These are phyloP conservation scores for Rhynchonycteris naso DNA, from an alignment of 2,797 vertebrate species.

Conservation along the genomic window DNA sequence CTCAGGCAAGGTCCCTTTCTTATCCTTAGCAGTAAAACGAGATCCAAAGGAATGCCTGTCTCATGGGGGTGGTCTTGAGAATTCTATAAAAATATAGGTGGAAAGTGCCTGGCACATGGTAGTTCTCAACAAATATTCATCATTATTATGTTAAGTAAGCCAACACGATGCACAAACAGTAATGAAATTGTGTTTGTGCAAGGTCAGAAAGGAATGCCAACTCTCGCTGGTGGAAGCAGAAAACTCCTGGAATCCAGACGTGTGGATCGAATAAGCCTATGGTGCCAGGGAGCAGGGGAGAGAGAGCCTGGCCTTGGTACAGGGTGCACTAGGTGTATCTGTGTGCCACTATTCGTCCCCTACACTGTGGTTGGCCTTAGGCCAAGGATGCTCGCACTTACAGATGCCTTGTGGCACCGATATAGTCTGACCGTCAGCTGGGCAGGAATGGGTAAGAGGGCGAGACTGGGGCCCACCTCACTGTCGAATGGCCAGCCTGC, in stretches of 20 bases:
- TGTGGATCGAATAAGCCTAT: neutral
- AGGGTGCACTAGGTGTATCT: neutral
- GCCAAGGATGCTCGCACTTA: neutral
- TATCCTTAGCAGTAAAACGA: neutral
- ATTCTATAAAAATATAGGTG: neutral
- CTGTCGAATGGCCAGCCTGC: neutral
- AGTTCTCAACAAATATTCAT: neutral
- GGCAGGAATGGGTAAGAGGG: neutral
- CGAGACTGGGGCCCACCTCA: neutral
- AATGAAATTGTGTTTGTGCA: neutral
- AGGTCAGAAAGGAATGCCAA: neutral
- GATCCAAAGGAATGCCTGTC: neutral
- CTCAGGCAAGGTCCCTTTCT: neutral
- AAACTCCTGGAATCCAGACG: neutral
- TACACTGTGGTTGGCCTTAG: neutral
- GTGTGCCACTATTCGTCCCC: neutral
- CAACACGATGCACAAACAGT: neutral
- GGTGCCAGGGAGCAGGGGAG: neutral
- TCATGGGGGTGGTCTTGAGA: neutral
- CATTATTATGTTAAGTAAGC: neutral
- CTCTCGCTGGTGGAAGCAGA: neutral
- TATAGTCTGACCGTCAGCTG: neutral
- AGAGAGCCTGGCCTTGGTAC: neutral
- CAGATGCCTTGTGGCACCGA: neutral
- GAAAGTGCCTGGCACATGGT: neutral